Conservation (phyloP, 2,113 vertebrate genomes). For the zebrafish (Danio rerio) region GRCz12tu NC_133195.1:44527001-44527500, state of each 20-base stretch:
- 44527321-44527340: too few relatives aligned
- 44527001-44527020: background rate
- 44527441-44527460: too few relatives aligned
- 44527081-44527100: constrained; percentile 10
- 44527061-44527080: background rate
- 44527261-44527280: background rate
- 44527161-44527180: background rate
- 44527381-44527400: background rate
- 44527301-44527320: background rate
- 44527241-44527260: background rate
- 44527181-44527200: background rate
- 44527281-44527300: constrained; percentile 1
- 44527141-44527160: background rate
- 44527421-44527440: too few relatives aligned
- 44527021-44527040: background rate
- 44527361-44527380: background rate
- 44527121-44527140: background rate
- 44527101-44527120: background rate
- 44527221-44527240: background rate
- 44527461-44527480: too few relatives aligned
- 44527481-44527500: too few relatives aligned
- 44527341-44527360: background rate
- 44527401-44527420: too few relatives aligned
- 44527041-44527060: constrained; percentile 5
- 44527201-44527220: background rate